A percentile compares a stretch with the other conserved stretches of the same genome.
Conservation (phyloP, 2,113 vertebrate genomes). For the Myodes glareolus region DNA sequence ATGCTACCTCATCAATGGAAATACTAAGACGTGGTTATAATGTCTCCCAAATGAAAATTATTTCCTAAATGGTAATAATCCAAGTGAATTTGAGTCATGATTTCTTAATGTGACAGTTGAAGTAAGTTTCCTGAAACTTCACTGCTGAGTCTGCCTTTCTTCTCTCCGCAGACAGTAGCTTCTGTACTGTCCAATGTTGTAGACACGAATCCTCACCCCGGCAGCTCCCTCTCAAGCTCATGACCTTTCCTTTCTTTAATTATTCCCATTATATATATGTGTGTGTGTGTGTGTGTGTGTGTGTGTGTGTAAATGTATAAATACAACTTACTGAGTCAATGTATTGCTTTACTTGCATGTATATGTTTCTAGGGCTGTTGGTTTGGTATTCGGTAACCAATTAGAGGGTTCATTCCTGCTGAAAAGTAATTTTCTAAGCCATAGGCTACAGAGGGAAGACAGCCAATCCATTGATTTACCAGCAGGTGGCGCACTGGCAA, state of each 20-base stretch:
- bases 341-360: neutral
- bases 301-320: too few species aligned
- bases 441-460: neutral
- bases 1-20: neutral
- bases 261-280: neutral
- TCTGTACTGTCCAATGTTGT: neutral
- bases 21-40: neutral
- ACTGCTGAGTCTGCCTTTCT: neutral
- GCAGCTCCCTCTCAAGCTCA: neutral
- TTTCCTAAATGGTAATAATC: neutral
- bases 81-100: neutral
- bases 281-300: too few species aligned
- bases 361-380: neutral
- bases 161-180: neutral
- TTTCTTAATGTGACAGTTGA: neutral
- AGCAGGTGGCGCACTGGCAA: conserved; percentile 47
- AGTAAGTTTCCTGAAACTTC: conserved; percentile 34
- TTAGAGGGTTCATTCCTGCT: neutral
- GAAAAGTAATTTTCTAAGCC: neutral
- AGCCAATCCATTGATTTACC: neutral
- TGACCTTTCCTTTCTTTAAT: neutral
- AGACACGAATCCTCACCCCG: neutral
- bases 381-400: neutral
- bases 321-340: neutral
- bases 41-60: neutral